Conservation (phyloP, 2,113 vertebrate genomes). For the Euleptes europaea region DNA sequence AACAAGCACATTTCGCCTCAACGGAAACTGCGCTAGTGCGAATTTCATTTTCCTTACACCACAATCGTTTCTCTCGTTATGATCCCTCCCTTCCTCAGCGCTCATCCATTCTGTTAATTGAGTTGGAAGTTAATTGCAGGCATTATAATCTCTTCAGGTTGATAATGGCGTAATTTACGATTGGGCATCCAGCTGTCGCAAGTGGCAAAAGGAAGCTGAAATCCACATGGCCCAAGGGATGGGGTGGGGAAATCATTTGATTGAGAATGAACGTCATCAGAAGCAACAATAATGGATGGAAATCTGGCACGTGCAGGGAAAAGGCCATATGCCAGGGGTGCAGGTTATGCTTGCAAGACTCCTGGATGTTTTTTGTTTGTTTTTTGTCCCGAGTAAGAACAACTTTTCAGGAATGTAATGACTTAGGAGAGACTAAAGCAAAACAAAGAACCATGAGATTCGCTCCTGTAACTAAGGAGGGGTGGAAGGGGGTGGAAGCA, state of each 20-base stretch:
- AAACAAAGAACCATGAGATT: slow-evolving; percentile 41
- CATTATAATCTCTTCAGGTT: slow-evolving; percentile 49
- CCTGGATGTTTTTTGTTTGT: slow-evolving; percentile 20
- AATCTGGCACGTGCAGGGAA: slow-evolving; percentile 24
- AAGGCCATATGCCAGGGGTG: slow-evolving; percentile 48
- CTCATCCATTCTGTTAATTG: slow-evolving; percentile 29
- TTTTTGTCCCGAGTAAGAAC: slow-evolving; percentile 53
- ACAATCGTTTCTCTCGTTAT: slow-evolving; percentile 29
- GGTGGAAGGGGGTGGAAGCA: neutral
- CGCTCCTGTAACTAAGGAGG: slow-evolving; percentile 36
- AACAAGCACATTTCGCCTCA: neutral
- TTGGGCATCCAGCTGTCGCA: slow-evolving; percentile 41
- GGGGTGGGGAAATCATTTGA: slow-evolving; percentile 29
- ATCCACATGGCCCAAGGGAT: neutral
- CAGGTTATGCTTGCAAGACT: slow-evolving; percentile 42
- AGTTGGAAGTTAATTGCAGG: slow-evolving; percentile 51
- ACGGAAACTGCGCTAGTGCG: neutral
- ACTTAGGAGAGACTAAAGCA: slow-evolving; percentile 54
- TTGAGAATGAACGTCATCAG: slow-evolving; percentile 41
- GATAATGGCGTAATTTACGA: slow-evolving; percentile 60
- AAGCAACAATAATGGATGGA: slow-evolving; percentile 58
- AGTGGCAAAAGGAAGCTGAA: slow-evolving; percentile 43
- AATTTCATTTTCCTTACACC: neutral
- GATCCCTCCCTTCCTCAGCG: slow-evolving; percentile 28
- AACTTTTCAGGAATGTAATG: slow-evolving; percentile 58